These are phyloP conservation scores for Prostheceraeus crozeri DNA, from an alignment of 2,888 invertebrate genomes.

Conservation along the genomic window DNA sequence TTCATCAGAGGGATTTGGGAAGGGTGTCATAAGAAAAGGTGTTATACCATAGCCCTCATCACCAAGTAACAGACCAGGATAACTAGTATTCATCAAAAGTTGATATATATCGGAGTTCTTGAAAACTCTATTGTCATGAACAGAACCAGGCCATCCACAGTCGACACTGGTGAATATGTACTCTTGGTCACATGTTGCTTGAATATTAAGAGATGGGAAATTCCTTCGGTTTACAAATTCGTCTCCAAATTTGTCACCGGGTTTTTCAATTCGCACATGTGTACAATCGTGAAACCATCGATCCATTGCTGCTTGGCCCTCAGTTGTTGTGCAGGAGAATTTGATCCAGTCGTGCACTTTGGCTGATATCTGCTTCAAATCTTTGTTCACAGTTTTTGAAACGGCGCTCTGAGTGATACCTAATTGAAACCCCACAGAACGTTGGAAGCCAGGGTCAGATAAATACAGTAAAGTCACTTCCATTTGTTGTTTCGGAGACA, in stretches of 20 bases:
- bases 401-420: background rate
- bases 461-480: background rate
- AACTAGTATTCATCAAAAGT: background rate
- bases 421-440: no score
- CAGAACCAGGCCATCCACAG: constrained; percentile 15
- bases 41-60: constrained; percentile 31
- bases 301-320: background rate
- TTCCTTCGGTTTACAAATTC: constrained; percentile 20
- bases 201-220: constrained; percentile 15
- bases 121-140: constrained; percentile 1
- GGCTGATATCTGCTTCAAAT: background rate
- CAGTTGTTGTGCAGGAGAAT: background rate
- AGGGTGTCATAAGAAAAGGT: constrained; percentile 33
- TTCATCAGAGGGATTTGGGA: background rate
- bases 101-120: constrained; percentile 18
- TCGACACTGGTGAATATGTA: constrained; percentile 11
- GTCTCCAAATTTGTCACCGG: constrained; percentile 10
- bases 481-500: background rate
- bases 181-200: background rate
- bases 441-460: no score
- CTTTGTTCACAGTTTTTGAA: background rate
- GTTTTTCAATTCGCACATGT: constrained; percentile 8
- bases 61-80: constrained; percentile 22
- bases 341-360: constrained; percentile 17
- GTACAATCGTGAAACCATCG: constrained; percentile 14